phyloP scores from a whole-genome alignment of 2,113 vertebrate species.

The Ivindomyrus marchei region DNA sequence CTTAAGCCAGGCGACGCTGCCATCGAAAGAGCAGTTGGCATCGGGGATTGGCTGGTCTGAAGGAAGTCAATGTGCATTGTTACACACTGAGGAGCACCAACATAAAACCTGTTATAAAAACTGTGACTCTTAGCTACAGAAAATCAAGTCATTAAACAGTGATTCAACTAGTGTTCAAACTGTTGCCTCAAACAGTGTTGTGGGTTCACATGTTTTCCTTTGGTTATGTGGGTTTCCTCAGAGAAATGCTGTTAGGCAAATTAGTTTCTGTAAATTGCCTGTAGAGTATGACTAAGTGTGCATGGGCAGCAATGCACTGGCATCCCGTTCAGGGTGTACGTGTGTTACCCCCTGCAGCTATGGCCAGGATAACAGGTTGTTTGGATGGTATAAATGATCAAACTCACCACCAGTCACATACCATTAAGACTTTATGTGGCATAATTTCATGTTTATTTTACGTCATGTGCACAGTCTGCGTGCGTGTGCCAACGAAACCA shows the following conservation, averaged over 20 bases:
- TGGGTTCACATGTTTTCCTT: background rate
- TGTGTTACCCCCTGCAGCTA: background rate
- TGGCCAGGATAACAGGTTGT: background rate
- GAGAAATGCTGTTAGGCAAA: background rate
- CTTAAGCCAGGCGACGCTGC: slow-evolving; percentile 57
- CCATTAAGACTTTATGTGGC: background rate
- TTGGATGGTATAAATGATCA: background rate
- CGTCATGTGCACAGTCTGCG: background rate
- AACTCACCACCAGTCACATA: background rate
- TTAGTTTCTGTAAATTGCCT: background rate
- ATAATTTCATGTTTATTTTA: background rate
- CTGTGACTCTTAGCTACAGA: background rate
- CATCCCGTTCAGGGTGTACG: background rate
- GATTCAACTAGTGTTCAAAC: background rate
- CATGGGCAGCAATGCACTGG: background rate
- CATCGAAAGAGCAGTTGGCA: slow-evolving; percentile 58
- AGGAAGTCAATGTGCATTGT: slow-evolving; percentile 15
- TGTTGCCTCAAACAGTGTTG: background rate
- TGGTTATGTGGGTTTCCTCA: background rate
- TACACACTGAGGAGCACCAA: background rate
- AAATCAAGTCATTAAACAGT: background rate
- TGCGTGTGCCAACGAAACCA: background rate
- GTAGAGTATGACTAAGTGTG: background rate
- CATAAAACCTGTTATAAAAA: background rate
- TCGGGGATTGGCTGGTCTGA: slow-evolving; percentile 71